Evolutionary conservation across 2,797 vertebrate species (phyloP).

Genomic region (Artibeus lituratus): DNA sequence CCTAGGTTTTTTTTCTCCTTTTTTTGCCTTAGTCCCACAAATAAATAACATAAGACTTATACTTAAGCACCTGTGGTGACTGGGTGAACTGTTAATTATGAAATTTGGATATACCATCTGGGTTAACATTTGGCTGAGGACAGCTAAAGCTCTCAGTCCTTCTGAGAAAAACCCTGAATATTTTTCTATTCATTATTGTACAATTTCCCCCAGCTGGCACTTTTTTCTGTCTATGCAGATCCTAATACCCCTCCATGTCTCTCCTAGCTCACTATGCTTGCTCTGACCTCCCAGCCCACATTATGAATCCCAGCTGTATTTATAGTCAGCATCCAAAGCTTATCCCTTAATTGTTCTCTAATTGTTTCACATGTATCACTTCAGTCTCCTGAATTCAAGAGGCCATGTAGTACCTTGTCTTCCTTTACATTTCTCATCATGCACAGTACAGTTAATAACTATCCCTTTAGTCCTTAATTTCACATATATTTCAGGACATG

Average conservation of each 20-base stretch:
- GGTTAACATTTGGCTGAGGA: conserved; percentile 74
- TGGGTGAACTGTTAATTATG: conserved; percentile 68
- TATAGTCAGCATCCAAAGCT: background rate
- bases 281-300: background rate
- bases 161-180: conserved; percentile 68
- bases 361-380: background rate
- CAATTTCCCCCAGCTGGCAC: conserved; percentile 66
- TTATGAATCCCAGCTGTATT: background rate
- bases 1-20: background rate
- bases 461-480: background rate
- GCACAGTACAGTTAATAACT: background rate
- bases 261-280: background rate
- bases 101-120: conserved; percentile 74
- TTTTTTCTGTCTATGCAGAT: conserved; percentile 36
- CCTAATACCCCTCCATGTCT: conserved; percentile 8
- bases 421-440: background rate
- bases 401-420: background rate
- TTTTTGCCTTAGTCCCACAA: conserved; percentile 32
- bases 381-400: background rate
- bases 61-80: conserved; percentile 71
- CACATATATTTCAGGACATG: background rate
- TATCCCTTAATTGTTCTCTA: background rate
- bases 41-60: conserved; percentile 43
- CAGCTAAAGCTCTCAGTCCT: conserved; percentile 71
- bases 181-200: conserved; percentile 72